These are phyloP conservation scores for Agapornis canus DNA, from an alignment of 2,797 vertebrate species.

Conservation along the genomic window DNA sequence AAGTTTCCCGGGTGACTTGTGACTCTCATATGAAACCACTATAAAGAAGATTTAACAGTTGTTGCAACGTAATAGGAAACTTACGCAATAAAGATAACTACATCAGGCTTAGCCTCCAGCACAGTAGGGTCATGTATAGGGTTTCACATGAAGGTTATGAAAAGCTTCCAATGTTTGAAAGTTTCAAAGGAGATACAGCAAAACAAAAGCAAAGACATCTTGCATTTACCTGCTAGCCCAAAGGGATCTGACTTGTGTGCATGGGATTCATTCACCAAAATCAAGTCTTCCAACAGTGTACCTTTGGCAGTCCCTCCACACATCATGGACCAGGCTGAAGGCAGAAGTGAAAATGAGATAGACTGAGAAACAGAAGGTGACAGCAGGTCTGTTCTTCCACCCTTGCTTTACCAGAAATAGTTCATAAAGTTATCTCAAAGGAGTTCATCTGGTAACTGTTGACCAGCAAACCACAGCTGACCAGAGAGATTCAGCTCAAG, in stretches of 20 bases:
- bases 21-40: conserved; percentile 40
- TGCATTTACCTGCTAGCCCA: neutral
- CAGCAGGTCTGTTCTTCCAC: neutral
- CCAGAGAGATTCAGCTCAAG: neutral
- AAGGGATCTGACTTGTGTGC: neutral
- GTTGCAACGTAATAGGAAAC: neutral
- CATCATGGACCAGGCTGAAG: neutral
- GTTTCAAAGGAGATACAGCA: neutral
- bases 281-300: neutral
- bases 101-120: neutral
- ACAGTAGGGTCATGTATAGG: neutral
- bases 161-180: neutral
- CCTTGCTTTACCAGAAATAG: neutral
- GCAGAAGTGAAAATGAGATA: neutral
- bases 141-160: conserved; percentile 47
- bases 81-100: neutral
- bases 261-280: neutral
- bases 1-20: conserved; percentile 10
- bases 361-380: neutral
- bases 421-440: neutral
- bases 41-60: neutral
- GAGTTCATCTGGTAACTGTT: neutral
- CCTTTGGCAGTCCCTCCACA: neutral
- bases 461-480: neutral
- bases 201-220: neutral